A percentile compares a stretch with the other conserved stretches of the same genome.
phyloP scores from a whole-genome alignment of 2,888 invertebrate species.

The Steinernema hermaphroditum region DNA sequence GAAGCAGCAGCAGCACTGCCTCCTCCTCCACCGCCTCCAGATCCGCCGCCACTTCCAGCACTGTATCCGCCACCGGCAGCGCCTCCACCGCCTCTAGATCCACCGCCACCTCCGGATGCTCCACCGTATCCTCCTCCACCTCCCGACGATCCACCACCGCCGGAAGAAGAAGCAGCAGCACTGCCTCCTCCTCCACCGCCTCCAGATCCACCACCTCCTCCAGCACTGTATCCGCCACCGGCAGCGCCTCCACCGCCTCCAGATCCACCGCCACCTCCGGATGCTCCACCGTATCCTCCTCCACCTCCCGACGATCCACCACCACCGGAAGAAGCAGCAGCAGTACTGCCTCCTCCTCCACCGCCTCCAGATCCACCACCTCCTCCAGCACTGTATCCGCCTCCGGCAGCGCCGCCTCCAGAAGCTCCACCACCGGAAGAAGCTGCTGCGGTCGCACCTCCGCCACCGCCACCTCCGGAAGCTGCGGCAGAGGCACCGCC shows the following conservation, averaged over 20 bases:
- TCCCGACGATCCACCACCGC: not conserved
- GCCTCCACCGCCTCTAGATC: not conserved
- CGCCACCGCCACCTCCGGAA: not conserved
- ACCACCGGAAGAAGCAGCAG: not conserved
- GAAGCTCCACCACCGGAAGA: slow-evolving; percentile 2
- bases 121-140: slow-evolving; percentile 5
- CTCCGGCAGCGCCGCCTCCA: not conserved
- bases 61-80: not conserved
- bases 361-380: not conserved
- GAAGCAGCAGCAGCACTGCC: not conserved
- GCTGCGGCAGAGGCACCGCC: not conserved
- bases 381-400: not conserved
- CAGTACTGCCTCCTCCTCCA: not conserved
- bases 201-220: not conserved
- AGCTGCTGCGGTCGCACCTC: not conserved
- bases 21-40: too few species aligned
- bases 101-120: not conserved
- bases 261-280: not conserved
- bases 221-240: not conserved
- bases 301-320: not conserved
- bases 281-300: not conserved
- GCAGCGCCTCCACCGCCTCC: too few species aligned
- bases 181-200: not conserved
- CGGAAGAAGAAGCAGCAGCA: not conserved
- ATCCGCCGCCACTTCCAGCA: not conserved